phyloP scores from a whole-genome alignment of 2,888 invertebrate species.

The Lycophotia porphyrea region DNA sequence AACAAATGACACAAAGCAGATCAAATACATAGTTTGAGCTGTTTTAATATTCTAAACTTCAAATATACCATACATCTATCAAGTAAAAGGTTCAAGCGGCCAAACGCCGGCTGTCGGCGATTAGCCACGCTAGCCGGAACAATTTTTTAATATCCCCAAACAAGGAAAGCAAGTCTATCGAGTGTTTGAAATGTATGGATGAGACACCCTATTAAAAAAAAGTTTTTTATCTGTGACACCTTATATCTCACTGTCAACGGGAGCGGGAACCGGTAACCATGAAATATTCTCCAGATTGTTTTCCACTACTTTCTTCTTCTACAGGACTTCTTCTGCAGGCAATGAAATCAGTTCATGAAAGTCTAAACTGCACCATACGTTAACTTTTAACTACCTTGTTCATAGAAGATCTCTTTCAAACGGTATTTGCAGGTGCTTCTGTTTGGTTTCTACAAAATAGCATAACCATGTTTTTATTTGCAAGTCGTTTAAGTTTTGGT shows the following conservation, averaged over 20 bases:
- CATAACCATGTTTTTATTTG: not conserved
- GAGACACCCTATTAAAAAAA: conserved; percentile 15
- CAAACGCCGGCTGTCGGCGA: conserved; percentile 86
- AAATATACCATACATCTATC: conserved; percentile 52
- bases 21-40: not conserved
- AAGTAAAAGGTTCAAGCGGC: conserved; percentile 64
- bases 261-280: not conserved
- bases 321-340: not conserved
- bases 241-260: not conserved
- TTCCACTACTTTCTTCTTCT: not conserved
- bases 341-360: not conserved
- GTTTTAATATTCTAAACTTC: conserved; percentile 67
- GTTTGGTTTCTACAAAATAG: not conserved
- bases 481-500: not conserved
- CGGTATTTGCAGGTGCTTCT: not conserved
- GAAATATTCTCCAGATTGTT: not conserved
- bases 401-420: not conserved
- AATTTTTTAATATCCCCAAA: conserved; percentile 90
- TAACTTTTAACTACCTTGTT: not conserved
- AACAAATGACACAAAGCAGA: not conserved
- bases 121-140: conserved; percentile 90
- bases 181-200: conserved; percentile 76
- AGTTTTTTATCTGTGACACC: not conserved
- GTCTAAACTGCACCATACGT: not conserved
- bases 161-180: conserved; percentile 83